A percentile compares a stretch with the other conserved stretches of the same genome.
Evolutionary conservation across 2,888 invertebrate genomes (phyloP).

Genomic region (Lissonota sp.): DNA sequence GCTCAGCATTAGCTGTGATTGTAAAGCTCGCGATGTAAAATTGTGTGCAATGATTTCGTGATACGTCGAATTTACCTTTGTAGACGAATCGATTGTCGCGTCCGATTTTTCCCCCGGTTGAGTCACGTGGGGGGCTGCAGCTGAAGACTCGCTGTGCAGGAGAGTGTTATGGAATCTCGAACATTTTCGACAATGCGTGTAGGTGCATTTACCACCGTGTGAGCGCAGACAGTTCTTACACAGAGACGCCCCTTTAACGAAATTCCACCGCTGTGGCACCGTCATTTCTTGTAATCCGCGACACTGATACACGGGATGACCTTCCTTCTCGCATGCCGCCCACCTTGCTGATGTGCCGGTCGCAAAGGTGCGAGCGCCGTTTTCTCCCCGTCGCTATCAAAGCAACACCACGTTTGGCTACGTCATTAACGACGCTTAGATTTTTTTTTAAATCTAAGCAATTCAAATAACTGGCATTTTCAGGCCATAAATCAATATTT

Average conservation of each 20-base stretch:
- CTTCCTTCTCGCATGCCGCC: slow-evolving; percentile 13
- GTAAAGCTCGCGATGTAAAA: slow-evolving; percentile 5
- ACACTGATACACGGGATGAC: slow-evolving; percentile 28
- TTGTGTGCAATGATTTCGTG: not conserved
- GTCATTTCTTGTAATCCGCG: slow-evolving; percentile 31
- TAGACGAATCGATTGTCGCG: not conserved
- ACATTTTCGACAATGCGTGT: slow-evolving; percentile 27
- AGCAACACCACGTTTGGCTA: too few species aligned
- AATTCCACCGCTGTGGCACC: slow-evolving; percentile 16
- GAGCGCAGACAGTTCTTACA: slow-evolving; percentile 19
- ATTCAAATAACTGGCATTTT: too few species aligned
- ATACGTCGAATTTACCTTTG: slow-evolving; percentile 8
- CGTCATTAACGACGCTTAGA: too few species aligned
- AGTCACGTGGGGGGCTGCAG: not conserved
- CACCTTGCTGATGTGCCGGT: slow-evolving; percentile 15
- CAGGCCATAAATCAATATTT: too few species aligned
- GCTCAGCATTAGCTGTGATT: slow-evolving; percentile 34
- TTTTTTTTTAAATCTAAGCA: too few species aligned
- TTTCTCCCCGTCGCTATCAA: slow-evolving; percentile 2
- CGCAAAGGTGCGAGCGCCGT: slow-evolving; percentile 26
- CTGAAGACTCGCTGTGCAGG: slow-evolving; percentile 15
- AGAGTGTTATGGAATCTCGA: slow-evolving; percentile 29
- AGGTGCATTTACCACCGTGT: slow-evolving; percentile 19
- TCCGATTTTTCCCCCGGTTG: slow-evolving; percentile 1
- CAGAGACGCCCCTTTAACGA: slow-evolving; percentile 7